Conservation (phyloP, 2,113 vertebrate species). For the Lasiurus cinereus region DNA sequence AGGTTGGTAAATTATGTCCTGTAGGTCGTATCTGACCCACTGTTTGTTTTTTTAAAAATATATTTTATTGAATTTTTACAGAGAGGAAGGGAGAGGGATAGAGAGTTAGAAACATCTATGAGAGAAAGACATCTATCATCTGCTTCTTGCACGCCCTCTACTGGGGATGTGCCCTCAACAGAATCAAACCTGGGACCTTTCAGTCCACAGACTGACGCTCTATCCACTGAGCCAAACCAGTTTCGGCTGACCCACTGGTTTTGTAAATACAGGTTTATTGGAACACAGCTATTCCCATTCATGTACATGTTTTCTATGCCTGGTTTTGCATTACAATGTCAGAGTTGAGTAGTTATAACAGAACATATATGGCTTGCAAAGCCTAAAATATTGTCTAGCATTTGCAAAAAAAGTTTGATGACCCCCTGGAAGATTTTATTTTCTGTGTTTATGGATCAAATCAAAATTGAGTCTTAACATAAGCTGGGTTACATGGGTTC, state of each 20-base stretch:
- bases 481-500: background rate
- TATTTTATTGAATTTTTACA: no score
- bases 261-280: conserved; percentile 41
- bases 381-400: background rate
- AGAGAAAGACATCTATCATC: no score
- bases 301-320: background rate
- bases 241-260: background rate
- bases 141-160: no score
- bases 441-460: background rate
- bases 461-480: background rate
- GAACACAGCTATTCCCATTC: background rate
- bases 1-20: background rate
- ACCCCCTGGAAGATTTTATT: background rate
- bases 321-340: background rate
- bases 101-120: no score
- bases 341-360: background rate
- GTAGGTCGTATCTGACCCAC: background rate
- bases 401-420: background rate
- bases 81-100: no score
- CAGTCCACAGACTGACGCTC: no score
- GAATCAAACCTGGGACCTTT: no score
- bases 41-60: no score
- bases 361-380: background rate
- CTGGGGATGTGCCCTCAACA: no score
- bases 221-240: no score